Evolutionary conservation across 2,113 vertebrate species (phyloP), one percentile per base, ranked within the genome.

Genomic region (Sceloporus tristichus): DNA sequence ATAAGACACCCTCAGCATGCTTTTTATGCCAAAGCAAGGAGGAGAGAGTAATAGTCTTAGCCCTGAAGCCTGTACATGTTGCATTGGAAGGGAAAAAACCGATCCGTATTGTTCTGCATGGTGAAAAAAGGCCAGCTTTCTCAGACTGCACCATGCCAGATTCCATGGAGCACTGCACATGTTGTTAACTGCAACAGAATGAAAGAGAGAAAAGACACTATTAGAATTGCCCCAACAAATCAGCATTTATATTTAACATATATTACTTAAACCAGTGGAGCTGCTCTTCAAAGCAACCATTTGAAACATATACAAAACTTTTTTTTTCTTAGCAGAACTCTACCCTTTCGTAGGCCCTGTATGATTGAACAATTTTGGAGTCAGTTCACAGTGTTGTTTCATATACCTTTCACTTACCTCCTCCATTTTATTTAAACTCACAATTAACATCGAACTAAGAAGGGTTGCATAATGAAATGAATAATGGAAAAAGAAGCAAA

Each of bases 141-240:
- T 97, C 95, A 95, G 95, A 95, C 94, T 91, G 94, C 90, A 96
- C 98, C 96, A 97, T 97, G 94, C 95, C 92, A 92, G 89, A 96
- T 97, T 97, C 98, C 96, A 96, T 92, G 79, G 95, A 93, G 93
- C 88, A 89, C 89, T 87, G 93, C 94, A 97, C 95, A 97, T 88
- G 94, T 94, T 97, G 97, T 99, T 99, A 99, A 97, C 99, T 99
- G 98, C 84, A 98, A 98, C 82, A 94, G 91, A 85, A 10, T 65
- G 66, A 71, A 93, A 92, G 75, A 83, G 95, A 91, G 95, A 91
- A 94, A 86, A 91, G 93, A 94, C 87, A 76, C 48, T 77, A 86
- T 85, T 83, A 89, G 0, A 0, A 42, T 53, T 71, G n/a, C 75
- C 10, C 40, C 8, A n/a, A 65, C 77, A 42, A 66, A 29, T 65